Percentiles rank a stretch among this genome's conserved stretches.
These are phyloP conservation scores for Glandiceps talaboti DNA, from an alignment of 53 echinoderm and acorn worm genomes.

Conservation along the genomic window DNA sequence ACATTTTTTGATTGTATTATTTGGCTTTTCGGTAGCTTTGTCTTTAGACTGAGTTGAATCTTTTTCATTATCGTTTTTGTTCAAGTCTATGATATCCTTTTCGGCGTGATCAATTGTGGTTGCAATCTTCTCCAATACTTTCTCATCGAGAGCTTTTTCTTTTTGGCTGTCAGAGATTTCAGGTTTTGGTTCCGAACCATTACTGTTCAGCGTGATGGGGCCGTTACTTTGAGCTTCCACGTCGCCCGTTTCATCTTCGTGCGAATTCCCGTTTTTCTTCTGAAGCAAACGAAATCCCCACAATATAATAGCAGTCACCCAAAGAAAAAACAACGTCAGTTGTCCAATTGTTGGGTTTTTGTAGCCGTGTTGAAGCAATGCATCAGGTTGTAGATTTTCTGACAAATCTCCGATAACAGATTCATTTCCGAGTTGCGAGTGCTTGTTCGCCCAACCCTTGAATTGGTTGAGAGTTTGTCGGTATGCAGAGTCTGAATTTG, in stretches of 20 bases:
- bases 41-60: background rate
- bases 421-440: background rate
- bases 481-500: no score
- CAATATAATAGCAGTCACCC: slow-evolving; percentile 26
- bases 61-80: background rate
- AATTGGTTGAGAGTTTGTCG: background rate
- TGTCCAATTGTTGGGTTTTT: slow-evolving; percentile 32
- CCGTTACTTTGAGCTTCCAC: slow-evolving; percentile 8
- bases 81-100: background rate
- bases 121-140: background rate
- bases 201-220: background rate
- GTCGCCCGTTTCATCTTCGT: slow-evolving; percentile 1
- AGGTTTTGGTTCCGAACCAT: background rate
- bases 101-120: background rate
- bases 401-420: background rate
- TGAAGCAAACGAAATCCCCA: slow-evolving; percentile 21
- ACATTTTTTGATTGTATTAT: background rate
- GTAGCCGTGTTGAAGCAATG: background rate
- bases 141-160: background rate
- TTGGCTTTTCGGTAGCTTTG: background rate
- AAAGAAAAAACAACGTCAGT: slow-evolving; percentile 41
- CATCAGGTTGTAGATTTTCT: background rate
- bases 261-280: background rate
- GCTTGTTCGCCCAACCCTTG: background rate
- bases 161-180: background rate